These are phyloP conservation scores for Cassiopea xamachana DNA, from an alignment of 30 jellyfish, hydroid and myxozoan genomes.

Conservation along the genomic window DNA sequence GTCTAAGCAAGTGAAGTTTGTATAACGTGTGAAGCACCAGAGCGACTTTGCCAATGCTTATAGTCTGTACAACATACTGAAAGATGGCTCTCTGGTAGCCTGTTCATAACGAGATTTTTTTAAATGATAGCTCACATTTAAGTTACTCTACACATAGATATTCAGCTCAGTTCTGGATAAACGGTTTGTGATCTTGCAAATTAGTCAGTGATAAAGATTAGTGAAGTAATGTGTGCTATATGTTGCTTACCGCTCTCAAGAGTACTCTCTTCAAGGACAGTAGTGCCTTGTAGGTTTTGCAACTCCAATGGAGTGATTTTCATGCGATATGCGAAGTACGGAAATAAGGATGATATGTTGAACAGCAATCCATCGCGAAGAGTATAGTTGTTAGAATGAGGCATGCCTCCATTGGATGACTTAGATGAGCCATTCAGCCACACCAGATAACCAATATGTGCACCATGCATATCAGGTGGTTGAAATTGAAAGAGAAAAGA, in stretches of 20 bases:
- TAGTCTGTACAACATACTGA: too few relatives aligned
- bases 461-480: constrained; percentile 24
- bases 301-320: constrained; percentile 35
- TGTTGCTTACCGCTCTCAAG: constrained; percentile 17
- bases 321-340: neutral
- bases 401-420: neutral
- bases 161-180: too few relatives aligned
- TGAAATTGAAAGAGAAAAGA: constrained; percentile 16
- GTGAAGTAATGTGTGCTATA: neutral
- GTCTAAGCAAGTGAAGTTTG: too few relatives aligned
- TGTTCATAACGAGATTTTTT: too few relatives aligned
- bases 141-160: too few relatives aligned
- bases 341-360: constrained; percentile 11
- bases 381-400: neutral
- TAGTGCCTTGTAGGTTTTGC: neutral
- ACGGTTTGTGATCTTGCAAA: too few relatives aligned
- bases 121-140: too few relatives aligned
- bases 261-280: neutral
- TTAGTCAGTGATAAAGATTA: too few relatives aligned
- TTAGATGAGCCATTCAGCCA: neutral
- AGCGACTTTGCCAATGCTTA: too few relatives aligned
- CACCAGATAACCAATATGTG: constrained; percentile 14
- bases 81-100: too few relatives aligned
- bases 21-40: too few relatives aligned
- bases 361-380: constrained; percentile 26